Percentiles rank a stretch among this genome's conserved stretches.
phyloP scores from a whole-genome alignment of 2,797 vertebrate genomes.

The Scyliorhinus canicula region DNA sequence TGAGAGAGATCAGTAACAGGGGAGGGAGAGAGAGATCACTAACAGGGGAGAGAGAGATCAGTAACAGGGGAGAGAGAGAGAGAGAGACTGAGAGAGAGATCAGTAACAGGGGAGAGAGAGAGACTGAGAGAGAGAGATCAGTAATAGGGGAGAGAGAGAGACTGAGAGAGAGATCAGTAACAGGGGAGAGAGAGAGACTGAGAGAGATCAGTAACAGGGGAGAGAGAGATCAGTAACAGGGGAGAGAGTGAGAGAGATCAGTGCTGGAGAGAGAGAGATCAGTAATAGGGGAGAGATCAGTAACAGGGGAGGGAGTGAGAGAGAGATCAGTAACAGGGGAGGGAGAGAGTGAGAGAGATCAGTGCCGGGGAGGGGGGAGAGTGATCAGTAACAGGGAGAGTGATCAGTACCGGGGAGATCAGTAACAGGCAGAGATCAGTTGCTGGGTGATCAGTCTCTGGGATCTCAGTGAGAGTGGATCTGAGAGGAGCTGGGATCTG shows the following conservation, averaged over 20 bases:
- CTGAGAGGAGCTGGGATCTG: background rate
- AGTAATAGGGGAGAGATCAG: background rate
- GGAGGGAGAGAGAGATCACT: too few species aligned
- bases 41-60: background rate
- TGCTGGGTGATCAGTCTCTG: background rate
- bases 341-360: background rate
- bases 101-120: background rate
- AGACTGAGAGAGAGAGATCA: background rate
- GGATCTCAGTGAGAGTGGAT: background rate
- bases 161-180: background rate
- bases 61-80: background rate
- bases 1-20: too few species aligned
- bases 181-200: too few species aligned
- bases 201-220: background rate
- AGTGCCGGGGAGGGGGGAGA: background rate
- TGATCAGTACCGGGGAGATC: background rate
- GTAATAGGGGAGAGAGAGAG: background rate
- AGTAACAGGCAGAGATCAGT: background rate
- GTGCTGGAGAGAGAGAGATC: background rate
- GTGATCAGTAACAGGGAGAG: background rate
- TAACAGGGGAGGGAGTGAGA: background rate
- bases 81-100: background rate
- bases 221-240: background rate
- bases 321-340: background rate
- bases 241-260: background rate